phyloP scores from a whole-genome alignment of 2,888 invertebrate genomes.

The Temnothorax unifasciatus region DNA sequence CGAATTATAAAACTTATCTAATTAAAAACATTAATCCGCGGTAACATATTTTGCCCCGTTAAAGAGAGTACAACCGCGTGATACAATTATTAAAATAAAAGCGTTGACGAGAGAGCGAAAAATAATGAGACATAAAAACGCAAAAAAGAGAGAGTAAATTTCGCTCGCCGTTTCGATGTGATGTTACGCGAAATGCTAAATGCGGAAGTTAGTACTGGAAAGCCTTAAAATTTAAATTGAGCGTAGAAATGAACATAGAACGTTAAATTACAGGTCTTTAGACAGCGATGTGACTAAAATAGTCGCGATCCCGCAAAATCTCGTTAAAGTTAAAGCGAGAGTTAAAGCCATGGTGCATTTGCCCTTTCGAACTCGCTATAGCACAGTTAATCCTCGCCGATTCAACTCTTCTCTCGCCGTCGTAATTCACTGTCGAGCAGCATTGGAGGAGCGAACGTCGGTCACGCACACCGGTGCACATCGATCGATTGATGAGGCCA shows the following conservation, averaged over 20 bases:
- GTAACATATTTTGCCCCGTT: background rate
- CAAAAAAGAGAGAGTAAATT: background rate
- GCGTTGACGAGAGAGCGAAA: background rate
- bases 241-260: background rate
- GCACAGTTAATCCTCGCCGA: constrained; percentile 19
- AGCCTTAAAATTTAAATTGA: constrained; percentile 28
- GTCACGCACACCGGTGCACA: background rate
- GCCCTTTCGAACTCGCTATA: background rate
- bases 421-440: constrained; percentile 12
- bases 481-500: constrained; percentile 28
- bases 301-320: background rate
- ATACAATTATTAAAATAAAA: constrained; percentile 35
- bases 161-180: background rate
- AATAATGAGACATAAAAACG: background rate
- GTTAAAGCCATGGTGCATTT: constrained; percentile 38
- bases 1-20: constrained; percentile 8
- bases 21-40: constrained; percentile 7
- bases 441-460: background rate
- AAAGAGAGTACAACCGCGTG: background rate
- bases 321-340: constrained; percentile 38
- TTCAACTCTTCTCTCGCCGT: constrained; percentile 4
- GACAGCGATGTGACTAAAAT: constrained; percentile 22
- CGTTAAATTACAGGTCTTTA: constrained; percentile 27
- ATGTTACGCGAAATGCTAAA: background rate
- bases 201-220: background rate